phyloP scores from a whole-genome alignment of 2,113 vertebrate species.

The Ibidorhyncha struthersii region DNA sequence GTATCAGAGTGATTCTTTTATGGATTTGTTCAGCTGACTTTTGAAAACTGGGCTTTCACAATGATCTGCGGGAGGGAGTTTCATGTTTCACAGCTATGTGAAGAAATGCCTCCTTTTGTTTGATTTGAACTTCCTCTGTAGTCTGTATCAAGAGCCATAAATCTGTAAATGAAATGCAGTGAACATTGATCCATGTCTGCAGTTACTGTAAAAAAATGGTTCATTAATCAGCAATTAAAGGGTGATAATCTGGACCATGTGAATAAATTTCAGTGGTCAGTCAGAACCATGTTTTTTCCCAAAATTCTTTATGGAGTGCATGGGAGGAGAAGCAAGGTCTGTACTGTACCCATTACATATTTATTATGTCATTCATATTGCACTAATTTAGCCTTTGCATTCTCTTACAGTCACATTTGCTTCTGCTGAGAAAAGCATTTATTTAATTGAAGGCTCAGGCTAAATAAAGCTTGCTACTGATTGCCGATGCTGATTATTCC shows the following conservation, averaged over 20 bases:
- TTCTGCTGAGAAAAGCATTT: conserved; percentile 70
- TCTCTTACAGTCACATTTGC: conserved; percentile 52
- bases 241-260: not conserved
- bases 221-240: not conserved
- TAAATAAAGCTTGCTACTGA: conserved; percentile 61
- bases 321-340: not conserved
- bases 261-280: not conserved
- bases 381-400: conserved; percentile 32
- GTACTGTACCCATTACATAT: conserved; percentile 52
- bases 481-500: conserved; percentile 62
- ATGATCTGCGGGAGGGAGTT: not conserved
- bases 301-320: not conserved
- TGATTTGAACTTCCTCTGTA: not conserved
- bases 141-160: not conserved
- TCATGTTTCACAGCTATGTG: not conserved
- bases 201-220: not conserved
- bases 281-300: not conserved
- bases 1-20: not conserved
- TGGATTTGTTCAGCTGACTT: not conserved
- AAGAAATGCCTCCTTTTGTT: not conserved
- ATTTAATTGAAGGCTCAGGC: conserved; percentile 58
- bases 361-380: conserved; percentile 59
- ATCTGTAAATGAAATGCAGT: not conserved
- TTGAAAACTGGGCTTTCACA: not conserved
- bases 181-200: not conserved